A percentile compares a stretch with the other conserved stretches of the same genome.
These are phyloP conservation scores for Dynastes maya DNA, from an alignment of 2,888 invertebrate genomes.

Conservation along the genomic window DNA sequence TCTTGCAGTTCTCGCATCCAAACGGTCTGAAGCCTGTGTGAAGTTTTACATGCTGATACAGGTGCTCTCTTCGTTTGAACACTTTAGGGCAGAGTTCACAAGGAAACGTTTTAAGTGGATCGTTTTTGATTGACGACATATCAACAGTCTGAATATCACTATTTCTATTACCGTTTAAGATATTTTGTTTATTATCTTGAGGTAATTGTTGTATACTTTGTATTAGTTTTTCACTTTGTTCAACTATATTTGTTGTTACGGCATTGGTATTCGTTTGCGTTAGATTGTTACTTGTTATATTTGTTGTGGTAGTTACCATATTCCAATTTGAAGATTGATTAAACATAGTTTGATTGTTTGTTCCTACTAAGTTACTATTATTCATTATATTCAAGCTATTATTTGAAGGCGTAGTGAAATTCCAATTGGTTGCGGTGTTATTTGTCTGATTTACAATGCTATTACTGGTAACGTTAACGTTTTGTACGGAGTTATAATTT, in stretches of 20 bases:
- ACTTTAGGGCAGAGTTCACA: constrained; percentile 72
- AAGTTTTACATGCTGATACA: constrained; percentile 79
- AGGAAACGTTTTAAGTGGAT: constrained; percentile 25
- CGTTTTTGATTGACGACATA: constrained; percentile 35
- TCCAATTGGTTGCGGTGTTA: constrained; percentile 35
- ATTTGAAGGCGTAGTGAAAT: constrained; percentile 21
- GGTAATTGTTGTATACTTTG: constrained; percentile 40
- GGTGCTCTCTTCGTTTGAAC: constrained; percentile 80
- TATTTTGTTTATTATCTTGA: constrained; percentile 42
- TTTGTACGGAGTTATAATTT: constrained; percentile 31
- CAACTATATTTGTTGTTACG: constrained; percentile 23
- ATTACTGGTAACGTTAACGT: constrained; percentile 19
- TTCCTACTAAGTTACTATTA: constrained; percentile 6
- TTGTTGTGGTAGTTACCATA: constrained; percentile 21
- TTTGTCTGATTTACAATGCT: constrained; percentile 10
- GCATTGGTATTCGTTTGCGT: constrained; percentile 25
- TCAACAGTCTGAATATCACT: constrained; percentile 35
- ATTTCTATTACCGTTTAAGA: constrained; percentile 33
- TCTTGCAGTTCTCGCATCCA: constrained; percentile 77
- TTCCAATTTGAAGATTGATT: constrained; percentile 46
- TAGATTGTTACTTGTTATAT: constrained; percentile 16
- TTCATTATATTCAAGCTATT: constrained; percentile 39
- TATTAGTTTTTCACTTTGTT: constrained; percentile 38
- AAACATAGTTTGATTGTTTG: constrained; percentile 33
- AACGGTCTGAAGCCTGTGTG: constrained; percentile 80